phyloP scores from a whole-genome alignment of 2,113 vertebrate species.

The Emydura subglobosa region DNA sequence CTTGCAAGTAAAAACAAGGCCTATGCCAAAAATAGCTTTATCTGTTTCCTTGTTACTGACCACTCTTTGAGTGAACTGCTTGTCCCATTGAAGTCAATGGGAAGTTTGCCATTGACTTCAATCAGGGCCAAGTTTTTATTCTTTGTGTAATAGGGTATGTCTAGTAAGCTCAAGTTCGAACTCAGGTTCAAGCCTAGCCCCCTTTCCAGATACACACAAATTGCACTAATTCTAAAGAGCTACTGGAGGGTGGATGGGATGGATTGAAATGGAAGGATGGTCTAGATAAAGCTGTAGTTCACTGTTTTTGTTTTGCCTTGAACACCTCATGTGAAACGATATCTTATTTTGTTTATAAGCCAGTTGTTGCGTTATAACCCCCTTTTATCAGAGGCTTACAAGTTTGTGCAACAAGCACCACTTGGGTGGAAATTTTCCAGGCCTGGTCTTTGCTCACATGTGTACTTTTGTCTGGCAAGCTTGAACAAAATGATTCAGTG shows the following conservation, averaged over 20 bases:
- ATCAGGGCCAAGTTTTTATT: background rate
- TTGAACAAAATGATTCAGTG: background rate
- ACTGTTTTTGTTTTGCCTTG: background rate
- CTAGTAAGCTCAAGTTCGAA: too few species aligned
- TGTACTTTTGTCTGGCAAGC: background rate
- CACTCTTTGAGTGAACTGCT: too few species aligned
- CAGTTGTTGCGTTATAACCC: background rate
- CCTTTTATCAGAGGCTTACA: background rate
- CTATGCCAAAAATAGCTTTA: too few species aligned
- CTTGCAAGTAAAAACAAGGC: too few species aligned
- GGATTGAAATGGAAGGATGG: background rate
- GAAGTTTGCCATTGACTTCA: background rate
- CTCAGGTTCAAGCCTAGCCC: too few species aligned
- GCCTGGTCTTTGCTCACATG: background rate
- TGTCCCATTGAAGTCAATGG: background rate
- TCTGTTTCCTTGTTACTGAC: too few species aligned
- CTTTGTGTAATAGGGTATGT: background rate
- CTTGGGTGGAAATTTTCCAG: background rate
- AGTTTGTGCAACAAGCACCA: background rate
- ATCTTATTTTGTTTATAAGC: background rate
- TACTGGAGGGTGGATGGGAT: background rate
- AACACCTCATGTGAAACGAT: background rate
- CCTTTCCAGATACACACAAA: background rate
- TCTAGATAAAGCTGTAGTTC: background rate
- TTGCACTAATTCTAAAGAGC: background rate